Evolutionary conservation across 64 coral and sea anemone species (phyloP), one percentile per base, ranked within the genome.

Genomic region (Montipora capricornis): DNA sequence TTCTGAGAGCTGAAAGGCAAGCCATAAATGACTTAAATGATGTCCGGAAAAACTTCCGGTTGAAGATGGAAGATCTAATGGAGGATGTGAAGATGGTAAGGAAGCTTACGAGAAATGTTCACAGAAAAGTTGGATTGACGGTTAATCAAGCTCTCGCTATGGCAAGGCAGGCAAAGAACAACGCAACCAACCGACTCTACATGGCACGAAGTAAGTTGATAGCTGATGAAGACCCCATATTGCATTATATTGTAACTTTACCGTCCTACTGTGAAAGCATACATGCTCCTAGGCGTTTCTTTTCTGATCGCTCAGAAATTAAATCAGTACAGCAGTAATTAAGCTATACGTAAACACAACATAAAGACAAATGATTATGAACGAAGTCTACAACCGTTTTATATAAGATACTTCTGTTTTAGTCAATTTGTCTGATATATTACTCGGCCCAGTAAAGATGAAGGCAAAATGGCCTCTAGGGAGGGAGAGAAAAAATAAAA

Each of bases 141-240:
- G 91, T 93, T 3, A 74, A 49, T 8, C n/a, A 73, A 14, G 92
- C 87, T 17, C 59, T 93, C 16, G 78, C 61, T 11, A 50, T 87
- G 57, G 92, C 92, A 77, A 78, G 76, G 45, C 48, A 77, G n/a
- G 73, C 76, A 37, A 79, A 89, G 17, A 59, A 14, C 7, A 78
- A 93, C 66, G 82, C 84, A 37, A 93, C 76, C 8, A 22, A 10
- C 14, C 74, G 81, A 68, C 24, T 93, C 12, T 6, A 58, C 19
- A 81, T 88, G 68, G 77, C 87, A 12, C 74, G 49, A 88, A 88
- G 92, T 93, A 93, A 93, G 92, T 93, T n/a, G 14, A 3, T 50
- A 49, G 6, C 79, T 2, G 15, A 47, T 13, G 37, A 78, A 50
- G 12, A 78, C 9, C 9, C 8, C 75, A 8, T 37, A 37, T 37